Evolutionary conservation across 1,140 invertebrate genomes (phyloP), one percentile per base, ranked within the genome.

Genomic region (Daktulosphaira vitifoliae): DNA sequence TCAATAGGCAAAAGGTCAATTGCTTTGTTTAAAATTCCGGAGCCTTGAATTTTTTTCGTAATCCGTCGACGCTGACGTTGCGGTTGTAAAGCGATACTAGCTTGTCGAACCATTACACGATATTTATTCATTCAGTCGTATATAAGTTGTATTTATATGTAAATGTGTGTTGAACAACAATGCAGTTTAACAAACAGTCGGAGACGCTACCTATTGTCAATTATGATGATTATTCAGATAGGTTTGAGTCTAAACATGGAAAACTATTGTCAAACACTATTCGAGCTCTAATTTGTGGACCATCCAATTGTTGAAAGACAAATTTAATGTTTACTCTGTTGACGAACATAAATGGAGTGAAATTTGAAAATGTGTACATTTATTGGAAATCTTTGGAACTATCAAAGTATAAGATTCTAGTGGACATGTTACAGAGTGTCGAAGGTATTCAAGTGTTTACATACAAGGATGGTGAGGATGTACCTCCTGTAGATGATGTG

Each of bases 1-100:
- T 79, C 76, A 33, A 75, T 42, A 7, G 76, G 75, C 25, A 78
- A 56, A 22, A 71, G 72, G 70, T 78, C 73, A 20, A 77, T 76
- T 9, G 73, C 25, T 39, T 48, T 71, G 66, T 76, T 75, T 25
- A 74, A 13, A 13, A 74, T 9, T 33, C 71, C 71, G 49, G 59
- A 50, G 26, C 68, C 66, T n/a, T n/a, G n/a, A n/a, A n/a, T n/a
- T n/a, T n/a, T n/a, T n/a, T n/a, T n/a, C n/a, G n/a, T n/a, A n/a
- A n/a, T n/a, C n/a, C n/a, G n/a, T n/a, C n/a, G n/a, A n/a, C n/a
- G n/a, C 29, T 6, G 29, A 33, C 29, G 11, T 33, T 11, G 5
- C 11, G 5, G 11, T 11, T 33, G 29, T 33, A 6, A 6, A 33
- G 11, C 29, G 11, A 33, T 33, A n/a, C n/a, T n/a, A 33, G 29